These are phyloP conservation scores for Eutolmus rufibarbis DNA, from an alignment of 2,888 invertebrate species.

Conservation along the genomic window DNA sequence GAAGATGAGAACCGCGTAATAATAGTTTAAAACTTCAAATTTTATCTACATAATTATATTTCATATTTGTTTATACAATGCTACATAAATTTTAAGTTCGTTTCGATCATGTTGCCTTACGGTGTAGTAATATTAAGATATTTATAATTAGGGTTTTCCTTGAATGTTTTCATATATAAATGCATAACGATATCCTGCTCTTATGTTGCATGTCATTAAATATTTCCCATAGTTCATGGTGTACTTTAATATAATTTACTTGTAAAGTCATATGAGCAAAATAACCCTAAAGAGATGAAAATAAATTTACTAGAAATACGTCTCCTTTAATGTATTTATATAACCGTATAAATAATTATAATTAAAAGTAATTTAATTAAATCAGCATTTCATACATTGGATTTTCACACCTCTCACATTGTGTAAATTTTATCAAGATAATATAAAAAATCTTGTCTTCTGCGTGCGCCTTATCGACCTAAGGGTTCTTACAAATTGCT, in stretches of 20 bases:
- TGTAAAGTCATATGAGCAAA: conserved; percentile 8
- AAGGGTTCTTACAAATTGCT: background rate
- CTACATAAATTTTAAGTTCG: conserved; percentile 48
- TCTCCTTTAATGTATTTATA: conserved; percentile 3
- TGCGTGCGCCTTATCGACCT: background rate
- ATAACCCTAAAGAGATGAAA: conserved; percentile 16
- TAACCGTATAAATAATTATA: conserved; percentile 19
- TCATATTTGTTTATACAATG: conserved; percentile 47
- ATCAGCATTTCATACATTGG: background rate
- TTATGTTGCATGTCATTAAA: conserved; percentile 23
- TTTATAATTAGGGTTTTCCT: conserved; percentile 20
- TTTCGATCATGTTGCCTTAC: conserved; percentile 40
- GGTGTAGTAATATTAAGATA: conserved; percentile 25
- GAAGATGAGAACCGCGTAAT: background rate
- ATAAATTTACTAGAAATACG: conserved; percentile 29
- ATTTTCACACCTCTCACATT: background rate
- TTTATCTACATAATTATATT: conserved; percentile 48
- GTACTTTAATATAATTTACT: conserved; percentile 30
- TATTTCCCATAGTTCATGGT: conserved; percentile 14
- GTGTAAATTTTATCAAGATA: background rate
- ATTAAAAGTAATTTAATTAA: background rate
- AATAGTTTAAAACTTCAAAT: background rate
- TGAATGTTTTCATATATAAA: conserved; percentile 24
- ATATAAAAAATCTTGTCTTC: background rate
- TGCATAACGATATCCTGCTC: conserved; percentile 36